Conservation (phyloP, 2,888 invertebrate species). For the Cheilosia vernalis region DNA sequence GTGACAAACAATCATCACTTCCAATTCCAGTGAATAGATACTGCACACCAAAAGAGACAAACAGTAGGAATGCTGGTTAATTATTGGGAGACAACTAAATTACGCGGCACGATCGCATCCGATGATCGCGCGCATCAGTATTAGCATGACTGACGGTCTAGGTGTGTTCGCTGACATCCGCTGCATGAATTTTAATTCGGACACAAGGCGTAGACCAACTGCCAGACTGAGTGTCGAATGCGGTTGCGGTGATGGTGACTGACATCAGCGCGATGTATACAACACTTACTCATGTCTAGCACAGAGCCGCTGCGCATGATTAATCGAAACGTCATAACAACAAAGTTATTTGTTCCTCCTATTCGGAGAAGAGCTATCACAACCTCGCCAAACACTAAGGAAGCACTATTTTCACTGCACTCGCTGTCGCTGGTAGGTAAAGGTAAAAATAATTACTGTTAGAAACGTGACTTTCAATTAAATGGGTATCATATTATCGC, state of each 20-base stretch:
- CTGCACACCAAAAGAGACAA: slow-evolving; percentile 7
- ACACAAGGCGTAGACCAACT: slow-evolving; percentile 11
- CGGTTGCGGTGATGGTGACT: slow-evolving; percentile 15
- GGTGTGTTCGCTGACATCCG: slow-evolving; percentile 59
- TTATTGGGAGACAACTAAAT: slow-evolving; percentile 53
- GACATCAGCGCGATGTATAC: not conserved
- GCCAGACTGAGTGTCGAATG: slow-evolving; percentile 40
- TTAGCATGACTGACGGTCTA: slow-evolving; percentile 8
- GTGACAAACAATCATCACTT: slow-evolving; percentile 37
- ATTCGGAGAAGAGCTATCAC: slow-evolving; percentile 17
- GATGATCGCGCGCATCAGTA: slow-evolving; percentile 21
- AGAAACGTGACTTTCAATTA: slow-evolving; percentile 57
- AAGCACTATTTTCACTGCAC: slow-evolving; percentile 10
- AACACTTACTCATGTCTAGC: slow-evolving; percentile 9
- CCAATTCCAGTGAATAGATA: slow-evolving; percentile 14
- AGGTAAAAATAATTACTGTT: slow-evolving; percentile 36
- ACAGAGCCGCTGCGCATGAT: slow-evolving; percentile 17
- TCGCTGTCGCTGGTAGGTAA: not conserved
- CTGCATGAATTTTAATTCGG: slow-evolving; percentile 51
- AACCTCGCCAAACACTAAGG: not conserved
- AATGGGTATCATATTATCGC: slow-evolving; percentile 14
- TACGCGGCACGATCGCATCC: slow-evolving; percentile 52
- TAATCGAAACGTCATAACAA: slow-evolving; percentile 42
- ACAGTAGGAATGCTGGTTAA: slow-evolving; percentile 40
- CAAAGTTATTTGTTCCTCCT: slow-evolving; percentile 35